phyloP scores from a whole-genome alignment of 2,113 vertebrate species.

The Rhipidura dahli region DNA sequence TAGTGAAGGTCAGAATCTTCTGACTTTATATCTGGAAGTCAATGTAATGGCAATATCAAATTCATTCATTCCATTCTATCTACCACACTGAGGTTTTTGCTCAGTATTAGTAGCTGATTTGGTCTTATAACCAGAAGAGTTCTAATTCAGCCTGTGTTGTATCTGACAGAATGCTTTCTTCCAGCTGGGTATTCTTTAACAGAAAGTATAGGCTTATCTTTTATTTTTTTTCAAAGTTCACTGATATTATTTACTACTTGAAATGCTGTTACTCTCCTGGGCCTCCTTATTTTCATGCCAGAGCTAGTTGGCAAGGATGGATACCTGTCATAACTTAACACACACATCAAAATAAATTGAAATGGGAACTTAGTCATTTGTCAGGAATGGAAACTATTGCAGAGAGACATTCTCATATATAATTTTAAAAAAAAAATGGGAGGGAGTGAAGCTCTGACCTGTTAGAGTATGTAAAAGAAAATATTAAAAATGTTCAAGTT shows the following conservation, averaged over 20 bases:
- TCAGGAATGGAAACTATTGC: background rate
- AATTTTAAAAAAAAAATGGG: accelerated
- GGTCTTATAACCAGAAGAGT: background rate
- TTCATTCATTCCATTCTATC: background rate
- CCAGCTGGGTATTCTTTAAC: background rate
- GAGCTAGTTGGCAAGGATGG: slow-evolving; percentile 21
- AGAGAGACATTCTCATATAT: background rate
- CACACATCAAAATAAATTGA: slow-evolving; percentile 11
- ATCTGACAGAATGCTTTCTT: background rate
- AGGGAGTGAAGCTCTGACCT: background rate
- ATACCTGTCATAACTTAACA: slow-evolving; percentile 56
- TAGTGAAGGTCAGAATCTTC: background rate
- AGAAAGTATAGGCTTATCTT: background rate
- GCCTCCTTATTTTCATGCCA: slow-evolving; percentile 25
- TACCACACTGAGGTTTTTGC: background rate
- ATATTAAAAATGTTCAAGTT: background rate
- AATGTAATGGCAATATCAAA: background rate
- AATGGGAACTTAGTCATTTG: slow-evolving; percentile 11
- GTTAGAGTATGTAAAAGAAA: background rate
- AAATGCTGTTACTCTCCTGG: slow-evolving; percentile 14
- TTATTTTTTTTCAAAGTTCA: background rate
- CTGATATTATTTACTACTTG: slow-evolving; percentile 33
- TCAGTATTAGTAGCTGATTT: background rate
- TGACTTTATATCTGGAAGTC: background rate
- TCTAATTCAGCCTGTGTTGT: background rate